phyloP scores from a whole-genome alignment of 2,797 vertebrate species.

The Cheirogaleus major region DNA sequence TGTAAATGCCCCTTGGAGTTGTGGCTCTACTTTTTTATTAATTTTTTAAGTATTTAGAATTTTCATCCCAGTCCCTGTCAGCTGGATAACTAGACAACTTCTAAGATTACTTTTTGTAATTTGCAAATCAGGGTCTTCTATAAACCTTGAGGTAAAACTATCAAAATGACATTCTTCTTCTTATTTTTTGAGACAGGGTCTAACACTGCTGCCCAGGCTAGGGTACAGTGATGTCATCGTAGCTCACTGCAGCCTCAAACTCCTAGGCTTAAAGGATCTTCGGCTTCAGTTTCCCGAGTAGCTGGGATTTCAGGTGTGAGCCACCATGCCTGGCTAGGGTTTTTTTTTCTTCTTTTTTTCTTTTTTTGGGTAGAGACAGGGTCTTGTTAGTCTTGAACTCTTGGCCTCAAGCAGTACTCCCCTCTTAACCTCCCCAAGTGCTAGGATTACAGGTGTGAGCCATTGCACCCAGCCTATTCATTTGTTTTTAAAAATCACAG shows the following conservation, averaged over 20 bases:
- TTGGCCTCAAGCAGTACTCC: neutral
- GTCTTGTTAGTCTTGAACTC: neutral
- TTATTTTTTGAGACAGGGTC: neutral
- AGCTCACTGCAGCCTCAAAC: neutral
- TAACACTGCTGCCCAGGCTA: neutral
- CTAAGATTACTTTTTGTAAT: neutral
- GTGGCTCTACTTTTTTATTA: neutral
- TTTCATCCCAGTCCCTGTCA: neutral
- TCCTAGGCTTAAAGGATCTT: neutral
- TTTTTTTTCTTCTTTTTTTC: neutral
- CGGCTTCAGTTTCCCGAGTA: neutral
- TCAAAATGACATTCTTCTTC: neutral
- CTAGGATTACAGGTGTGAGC: neutral
- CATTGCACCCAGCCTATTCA: neutral
- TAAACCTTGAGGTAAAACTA: neutral
- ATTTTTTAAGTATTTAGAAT: conserved; percentile 20
- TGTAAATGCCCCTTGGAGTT: neutral
- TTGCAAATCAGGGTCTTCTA: neutral
- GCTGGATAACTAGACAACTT: neutral
- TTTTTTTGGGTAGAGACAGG: neutral
- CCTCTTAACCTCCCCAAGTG: neutral
- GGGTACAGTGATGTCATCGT: neutral
- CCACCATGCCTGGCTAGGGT: neutral
- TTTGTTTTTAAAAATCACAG: neutral
- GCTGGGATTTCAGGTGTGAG: neutral